Base-by-base conservation (phyloP, 2,888 invertebrate species). In the Bombylius discolor region DNA sequence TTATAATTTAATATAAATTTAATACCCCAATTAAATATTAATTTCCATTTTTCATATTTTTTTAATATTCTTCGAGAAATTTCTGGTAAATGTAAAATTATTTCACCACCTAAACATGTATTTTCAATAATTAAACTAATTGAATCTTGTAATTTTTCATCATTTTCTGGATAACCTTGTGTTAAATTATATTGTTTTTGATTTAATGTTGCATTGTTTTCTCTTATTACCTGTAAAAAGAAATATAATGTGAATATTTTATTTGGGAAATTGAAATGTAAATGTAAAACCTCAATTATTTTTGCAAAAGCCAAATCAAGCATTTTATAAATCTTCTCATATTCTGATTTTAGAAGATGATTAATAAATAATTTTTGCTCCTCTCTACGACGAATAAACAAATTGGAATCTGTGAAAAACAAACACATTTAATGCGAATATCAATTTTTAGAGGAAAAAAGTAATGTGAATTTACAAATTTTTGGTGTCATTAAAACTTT, bases 81-180 rank as follows among this genome's bases (percentile, higher is more conserved):
- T 36, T 66, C 64, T 5, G 64, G 66, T 39, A 65, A 63, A 47
- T 65, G 65, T 23, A 65, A 46, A 4, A 66, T 31, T 8, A 63
- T 60, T 42, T 65, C 65, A 1, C 61, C 63, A 23, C 52, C 49
- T 3, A 59, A 51, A 36, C 59, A 59, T 23, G 49, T 48, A 36
- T 55, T 55, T 58, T 65, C 65, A 14, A 64, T 44, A 5, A 58
- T 52, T 2, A 60, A 13, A 4, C 59, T 60, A 5, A 64, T 59
- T 13, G 63, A 59, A 50, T 62, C 61, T 42, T 64, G 63, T 6
- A 58, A 42, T 1, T 23, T 42, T 44, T 57, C 52, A 44, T 62
- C 57, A 2, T n/a, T 47, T 0, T 23, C 23, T 23, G 63, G 61
- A 52, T 64, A 65, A 0, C 63, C 64, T 32, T 59, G 23, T 6